Evolutionary conservation across 2,797 vertebrate species (phyloP), one percentile per base, ranked within the genome.

Genomic region (Alouatta caraya): DNA sequence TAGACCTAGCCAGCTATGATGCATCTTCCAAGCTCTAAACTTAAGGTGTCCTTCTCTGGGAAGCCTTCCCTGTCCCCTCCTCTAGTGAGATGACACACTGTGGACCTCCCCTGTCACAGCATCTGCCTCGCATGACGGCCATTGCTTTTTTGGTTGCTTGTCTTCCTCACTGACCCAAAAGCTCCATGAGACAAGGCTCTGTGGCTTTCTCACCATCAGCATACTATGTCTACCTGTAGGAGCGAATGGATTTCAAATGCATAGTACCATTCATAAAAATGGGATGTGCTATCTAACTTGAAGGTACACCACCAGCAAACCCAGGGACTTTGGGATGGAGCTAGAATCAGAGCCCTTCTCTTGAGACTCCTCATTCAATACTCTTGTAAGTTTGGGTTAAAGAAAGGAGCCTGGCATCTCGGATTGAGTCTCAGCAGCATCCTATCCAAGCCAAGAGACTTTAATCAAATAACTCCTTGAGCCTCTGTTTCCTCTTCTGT

Each of bases 121-220:
- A 0, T 8, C 28, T 46, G 5, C 11, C 55, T 59, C 8, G 0
- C 0, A 0, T 8, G 30, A 13, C 1, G 33, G 75, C 1, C 3
- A 8, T 15, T 26, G 7, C 52, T 30, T 17, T 2, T 50, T 8
- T 3, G 2, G n/a, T 9, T 5, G 7, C 28, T 28, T 12, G 1
- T 50, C 78, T 90, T 44, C 52, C 37, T 22, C 26, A 0, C 5
- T 22, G 12, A 64, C 21, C 19, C 1, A 8, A 2, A 13, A 11
- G 14, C 22, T 46, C 22, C 9, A 0, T 0, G 21, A 55, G 0
- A 50, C 2, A 24, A 55, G 13, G 8, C 7, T 30, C 46, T 8
- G 17, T 15, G 33, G 37, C 70, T 24, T 26, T 42, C 70, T 61
- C 19, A 5, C 42, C 9, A 37, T 2, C 61, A 19, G 61, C 1